These are phyloP conservation scores for Cryptoprocta ferox DNA, from an alignment of 2,797 vertebrate genomes.

Conservation along the genomic window DNA sequence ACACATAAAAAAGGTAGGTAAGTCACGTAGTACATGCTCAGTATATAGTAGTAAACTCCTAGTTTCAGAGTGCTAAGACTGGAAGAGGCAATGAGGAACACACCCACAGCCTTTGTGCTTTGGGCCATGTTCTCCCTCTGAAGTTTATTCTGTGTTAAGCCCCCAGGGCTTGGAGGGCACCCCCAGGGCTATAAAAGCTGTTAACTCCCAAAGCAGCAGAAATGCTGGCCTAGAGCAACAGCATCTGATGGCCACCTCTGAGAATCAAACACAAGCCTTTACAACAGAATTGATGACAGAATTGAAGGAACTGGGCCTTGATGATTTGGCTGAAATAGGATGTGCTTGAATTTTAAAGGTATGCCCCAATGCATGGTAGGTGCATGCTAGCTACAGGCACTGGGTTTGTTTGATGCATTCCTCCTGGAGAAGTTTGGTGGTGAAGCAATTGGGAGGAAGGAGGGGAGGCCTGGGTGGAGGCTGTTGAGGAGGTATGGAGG, in stretches of 20 bases:
- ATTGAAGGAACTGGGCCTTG: neutral
- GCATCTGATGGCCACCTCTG: neutral
- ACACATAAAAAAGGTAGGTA: neutral
- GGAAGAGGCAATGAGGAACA: neutral
- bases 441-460: neutral
- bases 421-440: neutral
- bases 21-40: neutral
- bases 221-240: neutral
- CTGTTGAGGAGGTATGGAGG: neutral
- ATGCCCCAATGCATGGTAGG: accelerated
- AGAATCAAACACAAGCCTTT: neutral
- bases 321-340: neutral
- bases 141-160: neutral
- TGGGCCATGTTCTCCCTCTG: neutral
- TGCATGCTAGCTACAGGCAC: too few species aligned
- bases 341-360: neutral
- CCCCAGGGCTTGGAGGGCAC: neutral
- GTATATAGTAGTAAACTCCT: neutral
- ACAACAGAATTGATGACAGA: neutral
- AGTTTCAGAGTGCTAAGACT: neutral
- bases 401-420: neutral
- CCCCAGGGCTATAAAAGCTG: neutral
- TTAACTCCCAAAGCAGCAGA: neutral
- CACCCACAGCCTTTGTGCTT: neutral
- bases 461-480: neutral